Base-by-base conservation (phyloP, 1,140 invertebrate species). In the Delia radicum region DNA sequence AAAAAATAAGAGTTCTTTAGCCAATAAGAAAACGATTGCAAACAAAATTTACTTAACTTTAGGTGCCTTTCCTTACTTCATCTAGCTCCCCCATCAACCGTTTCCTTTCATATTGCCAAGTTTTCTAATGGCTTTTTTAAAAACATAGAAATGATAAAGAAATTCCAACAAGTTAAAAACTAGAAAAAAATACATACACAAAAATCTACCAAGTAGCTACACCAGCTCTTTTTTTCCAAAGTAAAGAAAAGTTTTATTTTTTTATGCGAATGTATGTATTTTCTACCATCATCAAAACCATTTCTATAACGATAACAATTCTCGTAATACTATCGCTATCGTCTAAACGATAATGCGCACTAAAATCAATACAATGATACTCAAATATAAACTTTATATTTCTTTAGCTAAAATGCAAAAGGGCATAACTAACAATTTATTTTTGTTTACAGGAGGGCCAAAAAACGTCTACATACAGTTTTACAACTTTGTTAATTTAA, bases 241-340 rank as follows among this genome's bases (percentile, higher is more conserved):
- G 24, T 0, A n/a, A n/a, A 7, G 0, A 62, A 27, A 37, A 15
- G 29, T 63, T 26, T 55, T 55, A 48, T 3, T 28, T 48, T 28
- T 71, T 65, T 31, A 18, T 37, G 24, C 10, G 73, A 10, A 42
- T 61, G 63, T 74, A 37, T 75, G n/a, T n/a, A n/a, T 62, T 15
- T 62, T 26, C 2, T 75, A 37, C 31, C 75, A 75, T 75, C 69
- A 33, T 69, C 65, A 69, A 69, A 71, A 29, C 48, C 75, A 75
- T 75, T 75, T 75, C 75, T 75, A 75, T 72, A 62, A 75, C 75
- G 62, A 74, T 76, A 76, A 76, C 75, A 67, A 76, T 67, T 76
- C 72, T 46, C 71, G 65, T 76, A 76, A 76, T 76, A 74, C 72
- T 76, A 67, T 76, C 42, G 48, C 75, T 76, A 73, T 76, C 72